Percentiles rank a stretch among this genome's conserved stretches.
phyloP scores from a whole-genome alignment of 1,140 invertebrate species.

The Pemphigus obesinymphae region DNA sequence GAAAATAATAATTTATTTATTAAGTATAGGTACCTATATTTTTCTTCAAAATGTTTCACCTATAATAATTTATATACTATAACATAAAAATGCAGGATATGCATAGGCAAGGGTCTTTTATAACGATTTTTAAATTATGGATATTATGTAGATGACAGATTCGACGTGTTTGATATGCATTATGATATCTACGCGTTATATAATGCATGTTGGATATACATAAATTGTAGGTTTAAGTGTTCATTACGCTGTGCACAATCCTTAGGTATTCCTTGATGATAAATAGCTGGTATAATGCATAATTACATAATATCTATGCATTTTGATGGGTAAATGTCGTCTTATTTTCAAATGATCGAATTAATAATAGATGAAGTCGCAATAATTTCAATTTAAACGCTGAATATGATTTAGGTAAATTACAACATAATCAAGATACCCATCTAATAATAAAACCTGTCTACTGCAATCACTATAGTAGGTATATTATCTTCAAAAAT shows the following conservation, averaged over 20 bases:
- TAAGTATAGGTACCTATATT: no score
- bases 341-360: background rate
- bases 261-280: background rate
- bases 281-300: background rate
- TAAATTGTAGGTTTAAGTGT: background rate
- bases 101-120: background rate
- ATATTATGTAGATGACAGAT: background rate
- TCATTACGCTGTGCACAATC: background rate
- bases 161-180: background rate
- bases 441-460: no score
- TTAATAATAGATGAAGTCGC: no score
- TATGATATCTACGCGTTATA: background rate
- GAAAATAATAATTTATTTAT: no score
- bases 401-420: no score
- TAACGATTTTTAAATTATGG: background rate
- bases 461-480: no score
- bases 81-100: background rate
- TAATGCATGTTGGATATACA: background rate
- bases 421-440: no score
- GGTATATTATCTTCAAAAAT: no score
- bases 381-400: no score
- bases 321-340: background rate
- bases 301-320: background rate
- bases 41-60: no score
- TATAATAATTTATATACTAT: no score